Evolutionary conservation across 2,113 vertebrate genomes (phyloP).

Genomic region (Sinocyclocheilus grahami): DNA sequence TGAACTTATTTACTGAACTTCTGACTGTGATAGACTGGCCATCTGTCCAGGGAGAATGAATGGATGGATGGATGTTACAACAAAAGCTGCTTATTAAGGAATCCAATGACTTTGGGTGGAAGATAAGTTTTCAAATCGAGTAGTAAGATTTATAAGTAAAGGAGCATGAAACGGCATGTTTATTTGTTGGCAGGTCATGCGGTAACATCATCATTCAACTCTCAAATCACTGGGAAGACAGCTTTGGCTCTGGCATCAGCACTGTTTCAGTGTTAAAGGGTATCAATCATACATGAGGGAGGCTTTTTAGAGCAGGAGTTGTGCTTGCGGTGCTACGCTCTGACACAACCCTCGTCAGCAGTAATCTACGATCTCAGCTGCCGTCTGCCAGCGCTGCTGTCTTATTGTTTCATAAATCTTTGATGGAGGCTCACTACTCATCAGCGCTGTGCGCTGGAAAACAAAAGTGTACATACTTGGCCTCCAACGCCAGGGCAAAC

Average conservation of each 20-base stretch:
- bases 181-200: not conserved
- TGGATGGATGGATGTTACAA: not conserved
- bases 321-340: not conserved
- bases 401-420: constrained; percentile 39
- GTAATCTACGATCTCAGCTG: constrained; percentile 14
- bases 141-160: not conserved
- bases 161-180: not conserved
- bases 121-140: not conserved
- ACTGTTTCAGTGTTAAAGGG: not conserved
- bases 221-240: not conserved
- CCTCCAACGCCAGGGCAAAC: constrained; percentile 94
- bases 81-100: not conserved
- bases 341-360: not conserved
- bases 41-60: not conserved
- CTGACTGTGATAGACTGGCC: not conserved
- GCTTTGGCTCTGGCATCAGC: constrained; percentile 2
- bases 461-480: constrained; percentile 85
- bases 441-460: not conserved
- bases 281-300: constrained; percentile 12
- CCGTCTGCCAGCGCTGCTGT: not conserved
- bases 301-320: not conserved
- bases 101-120: not conserved
- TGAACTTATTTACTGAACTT: no score
- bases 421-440: constrained; percentile 24
- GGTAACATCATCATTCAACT: not conserved